A percentile compares a stretch with the other conserved stretches of the same genome.
phyloP scores from a whole-genome alignment of 1,140 invertebrate genomes.

The Drosophila pachea region DNA sequence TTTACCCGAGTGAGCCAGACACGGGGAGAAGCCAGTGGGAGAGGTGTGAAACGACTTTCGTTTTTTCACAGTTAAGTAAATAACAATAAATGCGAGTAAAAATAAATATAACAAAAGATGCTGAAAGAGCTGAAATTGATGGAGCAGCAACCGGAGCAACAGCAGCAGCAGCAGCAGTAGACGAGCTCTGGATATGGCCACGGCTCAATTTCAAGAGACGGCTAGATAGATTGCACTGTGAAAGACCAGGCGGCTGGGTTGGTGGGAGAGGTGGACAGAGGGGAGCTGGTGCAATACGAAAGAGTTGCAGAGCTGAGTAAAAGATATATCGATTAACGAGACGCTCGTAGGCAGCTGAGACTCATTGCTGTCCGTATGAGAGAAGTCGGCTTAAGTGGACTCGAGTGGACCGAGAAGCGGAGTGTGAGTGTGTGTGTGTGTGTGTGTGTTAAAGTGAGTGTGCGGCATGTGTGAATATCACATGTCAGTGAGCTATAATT shows the following conservation, averaged over 20 bases:
- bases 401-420: slow-evolving; percentile 31
- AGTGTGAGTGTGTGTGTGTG: background rate
- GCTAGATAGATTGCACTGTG: slow-evolving; percentile 13
- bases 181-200: slow-evolving; percentile 46
- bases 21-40: slow-evolving; percentile 7
- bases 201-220: slow-evolving; percentile 62
- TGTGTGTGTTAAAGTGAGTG: slow-evolving; percentile 20
- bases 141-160: slow-evolving; percentile 10
- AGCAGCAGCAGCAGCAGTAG: slow-evolving; percentile 31
- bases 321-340: slow-evolving; percentile 70
- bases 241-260: too few relatives aligned
- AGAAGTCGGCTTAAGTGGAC: slow-evolving; percentile 64
- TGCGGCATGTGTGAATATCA: slow-evolving; percentile 71
- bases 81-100: slow-evolving; percentile 57
- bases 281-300: slow-evolving; percentile 24
- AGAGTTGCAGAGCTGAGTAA: slow-evolving; percentile 57
- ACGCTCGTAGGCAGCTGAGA: slow-evolving; percentile 55
- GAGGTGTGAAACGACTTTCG: slow-evolving; percentile 72
- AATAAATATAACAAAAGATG: slow-evolving; percentile 37
- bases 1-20: slow-evolving; percentile 15
- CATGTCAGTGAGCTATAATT: slow-evolving; percentile 76
- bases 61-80: slow-evolving; percentile 72
- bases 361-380: slow-evolving; percentile 46
- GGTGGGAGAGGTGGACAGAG: slow-evolving; percentile 6
- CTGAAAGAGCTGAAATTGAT: slow-evolving; percentile 20